phyloP scores from a whole-genome alignment of 2,113 vertebrate species.

The Antigone vipio region DNA sequence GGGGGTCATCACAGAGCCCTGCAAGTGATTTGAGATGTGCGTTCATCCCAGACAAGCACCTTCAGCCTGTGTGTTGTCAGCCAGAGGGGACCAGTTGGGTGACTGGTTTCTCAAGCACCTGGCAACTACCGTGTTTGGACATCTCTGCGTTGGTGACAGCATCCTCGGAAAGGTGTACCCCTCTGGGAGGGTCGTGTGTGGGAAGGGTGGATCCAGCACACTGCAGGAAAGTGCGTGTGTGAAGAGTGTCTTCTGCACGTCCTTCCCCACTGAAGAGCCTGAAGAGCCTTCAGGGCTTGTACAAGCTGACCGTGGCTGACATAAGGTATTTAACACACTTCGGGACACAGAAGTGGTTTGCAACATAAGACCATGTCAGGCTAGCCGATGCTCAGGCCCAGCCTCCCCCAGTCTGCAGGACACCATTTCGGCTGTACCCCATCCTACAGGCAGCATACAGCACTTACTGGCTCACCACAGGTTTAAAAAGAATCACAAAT shows the following conservation, averaged over 20 bases:
- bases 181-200: background rate
- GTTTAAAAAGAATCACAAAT: background rate
- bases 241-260: background rate
- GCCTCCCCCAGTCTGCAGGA: background rate
- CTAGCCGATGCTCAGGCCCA: background rate
- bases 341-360: background rate
- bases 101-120: background rate
- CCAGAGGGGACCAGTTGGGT: background rate
- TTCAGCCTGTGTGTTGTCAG: background rate
- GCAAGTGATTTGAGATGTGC: background rate
- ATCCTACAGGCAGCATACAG: background rate
- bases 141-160: background rate
- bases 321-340: fast-evolving
- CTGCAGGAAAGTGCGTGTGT: fast-evolving
- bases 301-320: background rate
- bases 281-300: background rate
- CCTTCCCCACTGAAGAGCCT: background rate
- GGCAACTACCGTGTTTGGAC: background rate
- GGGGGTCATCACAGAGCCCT: fast-evolving
- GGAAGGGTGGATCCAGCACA: fast-evolving
- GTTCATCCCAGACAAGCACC: fast-evolving
- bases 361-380: background rate
- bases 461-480: background rate
- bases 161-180: background rate
- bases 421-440: background rate